A percentile compares a stretch with the other conserved stretches of the same genome.
Conservation (phyloP, 2,797 vertebrate species). For the Anableps anableps region DNA sequence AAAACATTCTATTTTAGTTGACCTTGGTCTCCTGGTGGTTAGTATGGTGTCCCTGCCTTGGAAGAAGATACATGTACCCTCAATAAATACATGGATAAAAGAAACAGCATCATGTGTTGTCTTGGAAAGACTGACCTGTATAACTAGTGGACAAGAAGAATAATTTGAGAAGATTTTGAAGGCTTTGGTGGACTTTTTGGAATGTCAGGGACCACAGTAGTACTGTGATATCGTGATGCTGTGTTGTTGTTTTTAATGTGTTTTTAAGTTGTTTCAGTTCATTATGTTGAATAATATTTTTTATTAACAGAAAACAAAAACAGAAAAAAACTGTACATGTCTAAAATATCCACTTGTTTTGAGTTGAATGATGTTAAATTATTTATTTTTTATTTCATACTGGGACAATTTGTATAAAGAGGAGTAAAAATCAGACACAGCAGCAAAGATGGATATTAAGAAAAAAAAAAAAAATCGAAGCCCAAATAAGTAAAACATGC, state of each 20-base stretch:
- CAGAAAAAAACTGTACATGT: not conserved
- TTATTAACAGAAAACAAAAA: not conserved
- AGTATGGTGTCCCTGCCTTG: not conserved
- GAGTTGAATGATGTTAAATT: too few relatives aligned
- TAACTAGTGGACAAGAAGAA: not conserved
- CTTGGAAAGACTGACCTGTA: not conserved
- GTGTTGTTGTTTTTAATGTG: not conserved
- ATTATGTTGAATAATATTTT: not conserved
- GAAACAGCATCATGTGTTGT: not conserved
- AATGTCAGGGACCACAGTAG: not conserved
- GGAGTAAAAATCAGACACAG: not conserved
- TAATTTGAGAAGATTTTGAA: not conserved
- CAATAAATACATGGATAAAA: not conserved
- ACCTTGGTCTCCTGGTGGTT: conserved; percentile 2
- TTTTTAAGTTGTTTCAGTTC: not conserved
- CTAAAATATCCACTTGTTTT: not conserved
- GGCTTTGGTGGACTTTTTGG: not conserved
- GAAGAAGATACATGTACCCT: not conserved
- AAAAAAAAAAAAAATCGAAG: not conserved
- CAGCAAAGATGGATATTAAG: not conserved
- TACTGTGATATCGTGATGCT: not conserved
- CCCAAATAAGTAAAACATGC: not conserved
- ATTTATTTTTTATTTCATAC: not conserved
- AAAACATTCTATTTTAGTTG: conserved; percentile 1
- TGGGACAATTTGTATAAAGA: not conserved